Percentiles rank a stretch among this genome's conserved stretches.
Evolutionary conservation across 2,888 invertebrate species (phyloP).

Genomic region (Nomada goodeniana): DNA sequence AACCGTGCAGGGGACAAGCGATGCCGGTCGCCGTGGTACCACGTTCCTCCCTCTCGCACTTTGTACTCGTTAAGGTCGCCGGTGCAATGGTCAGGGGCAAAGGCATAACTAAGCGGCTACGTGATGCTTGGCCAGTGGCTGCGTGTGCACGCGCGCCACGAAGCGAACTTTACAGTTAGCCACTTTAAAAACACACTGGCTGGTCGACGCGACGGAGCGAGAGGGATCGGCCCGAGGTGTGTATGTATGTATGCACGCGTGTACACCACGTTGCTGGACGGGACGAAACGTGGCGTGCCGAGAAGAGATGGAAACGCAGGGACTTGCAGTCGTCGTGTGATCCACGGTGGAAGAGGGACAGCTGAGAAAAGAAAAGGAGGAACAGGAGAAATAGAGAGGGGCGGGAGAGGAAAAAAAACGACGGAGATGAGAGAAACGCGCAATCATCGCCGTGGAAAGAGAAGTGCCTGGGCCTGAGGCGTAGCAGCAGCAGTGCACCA

Average conservation of each 20-base stretch:
- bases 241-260: too few species aligned
- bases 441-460: slow-evolving; percentile 55
- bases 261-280: not conserved
- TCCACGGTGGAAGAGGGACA: slow-evolving; percentile 23
- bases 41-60: slow-evolving; percentile 41
- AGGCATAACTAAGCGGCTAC: slow-evolving; percentile 63
- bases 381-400: too few species aligned
- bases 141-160: slow-evolving; percentile 56
- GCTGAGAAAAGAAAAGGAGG: slow-evolving; percentile 50
- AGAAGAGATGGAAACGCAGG: slow-evolving; percentile 36
- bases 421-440: slow-evolving; percentile 51
- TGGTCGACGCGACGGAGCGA: slow-evolving; percentile 20
- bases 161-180: slow-evolving; percentile 74
- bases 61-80: slow-evolving; percentile 59
- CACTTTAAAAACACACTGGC: slow-evolving; percentile 69
- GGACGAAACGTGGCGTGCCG: slow-evolving; percentile 23
- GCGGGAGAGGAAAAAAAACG: slow-evolving; percentile 49
- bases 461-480: slow-evolving; percentile 7
- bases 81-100: slow-evolving; percentile 66
- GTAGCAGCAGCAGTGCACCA: not conserved
- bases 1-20: not conserved
- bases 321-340: slow-evolving; percentile 13
- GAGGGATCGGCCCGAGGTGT: slow-evolving; percentile 35
- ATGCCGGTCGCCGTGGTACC: not conserved
- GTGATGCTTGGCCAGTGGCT: slow-evolving; percentile 48